Evolutionary conservation across 2,888 invertebrate species (phyloP), one percentile per base, ranked within the genome.

Genomic region (Tuta absoluta): DNA sequence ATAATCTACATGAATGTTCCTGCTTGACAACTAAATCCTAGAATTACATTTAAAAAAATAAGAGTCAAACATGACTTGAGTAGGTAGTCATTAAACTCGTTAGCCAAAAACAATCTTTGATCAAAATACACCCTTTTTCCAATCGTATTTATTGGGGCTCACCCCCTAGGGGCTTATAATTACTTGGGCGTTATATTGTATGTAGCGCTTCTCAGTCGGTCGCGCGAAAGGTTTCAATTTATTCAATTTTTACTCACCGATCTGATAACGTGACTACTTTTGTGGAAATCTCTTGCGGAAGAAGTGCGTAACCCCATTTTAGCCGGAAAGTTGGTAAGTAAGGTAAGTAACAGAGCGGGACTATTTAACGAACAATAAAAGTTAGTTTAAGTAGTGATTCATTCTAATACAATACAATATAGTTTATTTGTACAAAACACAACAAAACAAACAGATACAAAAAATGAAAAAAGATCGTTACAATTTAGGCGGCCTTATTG

Each of bases 121-220:
- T 33, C 28, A 48, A 60, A 41, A 4, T 70, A 70, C 70, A 19
- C 66, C 41, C 64, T 63, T 65, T 57, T 48, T 48, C 21, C 8
- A 21, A 14, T 33, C 41, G 48, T 57, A 24, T 68, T 64, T 45
- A 63, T 62, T 45, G 57, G 23, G 33, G 62, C 71, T 71, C 72
- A 67, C 41, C 71, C 63, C 58, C 37, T 37, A 49, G 62, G 67
- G 65, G 62, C 33, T 41, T 33, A 33, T 69, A 70, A 73, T 70
- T 71, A 71, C 63, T 45, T n/a, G n/a, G n/a, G n/a, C n/a, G n/a
- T n/a, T 41, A 24, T n/a, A 45, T 60, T 24, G 23, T n/a, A 60
- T 24, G 28, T 60, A 63, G 66, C 23, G 68, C 51, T 23, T 49
- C 23, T 7, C 21, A 38, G 17, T 61, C 17, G 28, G 49, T 12